Conservation (phyloP, 2,797 vertebrate species). For the Poecilia velifera region DNA sequence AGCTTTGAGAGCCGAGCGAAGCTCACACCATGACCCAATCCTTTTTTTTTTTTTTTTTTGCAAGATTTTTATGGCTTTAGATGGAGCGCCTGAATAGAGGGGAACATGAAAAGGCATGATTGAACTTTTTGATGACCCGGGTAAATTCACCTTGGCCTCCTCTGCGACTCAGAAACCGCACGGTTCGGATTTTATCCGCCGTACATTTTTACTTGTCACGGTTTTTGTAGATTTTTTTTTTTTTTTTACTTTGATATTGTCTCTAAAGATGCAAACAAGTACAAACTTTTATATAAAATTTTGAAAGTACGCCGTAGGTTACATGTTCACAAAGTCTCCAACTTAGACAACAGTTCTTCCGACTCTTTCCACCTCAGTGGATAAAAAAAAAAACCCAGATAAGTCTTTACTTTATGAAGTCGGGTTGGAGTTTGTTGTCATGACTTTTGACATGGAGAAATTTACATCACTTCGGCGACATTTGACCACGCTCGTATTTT, state of each 20-base stretch:
- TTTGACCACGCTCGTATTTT: not conserved
- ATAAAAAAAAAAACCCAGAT: not conserved
- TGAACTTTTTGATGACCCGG: conserved; percentile 14
- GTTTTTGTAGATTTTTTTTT: not conserved
- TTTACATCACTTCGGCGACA: not conserved
- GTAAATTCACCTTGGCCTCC: conserved; percentile 11
- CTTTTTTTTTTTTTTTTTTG: conserved; percentile 30
- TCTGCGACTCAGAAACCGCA: not conserved
- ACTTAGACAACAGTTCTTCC: not conserved
- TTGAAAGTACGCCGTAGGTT: not conserved
- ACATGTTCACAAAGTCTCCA: not conserved
- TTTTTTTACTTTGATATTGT: not conserved
- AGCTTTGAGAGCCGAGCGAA: conserved; percentile 35
- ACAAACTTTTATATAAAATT: not conserved
- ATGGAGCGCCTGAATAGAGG: conserved; percentile 33
- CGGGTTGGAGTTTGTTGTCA: not conserved
- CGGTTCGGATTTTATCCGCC: conserved; percentile 14
- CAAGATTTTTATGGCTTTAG: conserved; percentile 53
- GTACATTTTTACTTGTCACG: not conserved
- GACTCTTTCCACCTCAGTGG: not conserved
- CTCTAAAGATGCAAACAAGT: not conserved
- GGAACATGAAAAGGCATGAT: conserved; percentile 19
- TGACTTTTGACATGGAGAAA: not conserved
- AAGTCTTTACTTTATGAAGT: not conserved
- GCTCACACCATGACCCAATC: conserved; percentile 45